Evolutionary conservation across 2,888 invertebrate species (phyloP).

Genomic region (Strigamia maritima): DNA sequence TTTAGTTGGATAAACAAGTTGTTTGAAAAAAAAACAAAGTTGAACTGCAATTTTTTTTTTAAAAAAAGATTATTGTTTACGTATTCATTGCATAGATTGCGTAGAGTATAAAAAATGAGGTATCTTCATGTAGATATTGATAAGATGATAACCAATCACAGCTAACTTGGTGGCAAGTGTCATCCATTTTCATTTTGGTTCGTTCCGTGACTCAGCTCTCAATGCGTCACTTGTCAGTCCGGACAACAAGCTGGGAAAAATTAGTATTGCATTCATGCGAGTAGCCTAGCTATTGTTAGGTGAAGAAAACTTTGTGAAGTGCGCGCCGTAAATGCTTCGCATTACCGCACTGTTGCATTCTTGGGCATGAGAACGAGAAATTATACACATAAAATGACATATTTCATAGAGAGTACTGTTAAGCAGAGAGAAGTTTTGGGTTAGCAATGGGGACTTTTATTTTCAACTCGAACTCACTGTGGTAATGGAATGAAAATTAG

Average conservation of each 20-base stretch:
- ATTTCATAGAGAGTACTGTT: too few relatives aligned
- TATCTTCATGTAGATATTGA: background rate
- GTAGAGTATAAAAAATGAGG: background rate
- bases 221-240: background rate
- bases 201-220: background rate
- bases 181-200: background rate
- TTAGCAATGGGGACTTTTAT: too few relatives aligned
- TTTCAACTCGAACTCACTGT: too few relatives aligned
- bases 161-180: background rate
- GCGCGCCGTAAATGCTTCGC: background rate
- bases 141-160: background rate
- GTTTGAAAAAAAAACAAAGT: background rate
- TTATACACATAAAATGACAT: too few relatives aligned
- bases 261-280: background rate
- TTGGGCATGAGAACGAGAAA: too few relatives aligned
- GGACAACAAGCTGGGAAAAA: background rate
- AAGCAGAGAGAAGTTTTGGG: too few relatives aligned
- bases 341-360: background rate
- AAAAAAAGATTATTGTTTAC: too few relatives aligned
- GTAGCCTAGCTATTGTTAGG: background rate
- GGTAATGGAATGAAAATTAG: too few relatives aligned
- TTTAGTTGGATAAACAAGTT: background rate
- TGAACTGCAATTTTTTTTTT: background rate
- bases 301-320: background rate
- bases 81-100: too few relatives aligned